Evolutionary conservation across 2,113 vertebrate genomes (phyloP).

Genomic region (Chaetorhynchus papuensis): DNA sequence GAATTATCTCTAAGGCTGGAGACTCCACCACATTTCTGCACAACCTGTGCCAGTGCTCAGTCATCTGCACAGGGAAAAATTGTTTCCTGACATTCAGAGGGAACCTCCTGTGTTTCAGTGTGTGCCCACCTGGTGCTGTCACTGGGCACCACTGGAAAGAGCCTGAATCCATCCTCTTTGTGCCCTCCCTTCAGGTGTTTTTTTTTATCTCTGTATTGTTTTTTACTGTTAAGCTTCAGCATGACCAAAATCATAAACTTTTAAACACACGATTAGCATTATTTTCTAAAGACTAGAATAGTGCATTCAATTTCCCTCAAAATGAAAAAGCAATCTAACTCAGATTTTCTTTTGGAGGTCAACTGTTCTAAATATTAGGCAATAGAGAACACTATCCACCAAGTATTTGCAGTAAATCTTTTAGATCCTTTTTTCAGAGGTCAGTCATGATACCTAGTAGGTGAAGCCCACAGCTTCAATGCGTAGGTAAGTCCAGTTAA

Average conservation of each 20-base stretch:
- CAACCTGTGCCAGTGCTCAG: background rate
- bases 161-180: background rate
- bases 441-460: background rate
- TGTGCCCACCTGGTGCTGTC: background rate
- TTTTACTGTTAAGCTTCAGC: background rate
- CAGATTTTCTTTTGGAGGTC: background rate
- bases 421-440: background rate
- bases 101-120: background rate
- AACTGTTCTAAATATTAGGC: background rate
- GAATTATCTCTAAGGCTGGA: background rate
- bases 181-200: background rate
- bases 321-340: background rate
- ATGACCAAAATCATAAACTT: background rate
- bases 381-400: background rate
- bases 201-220: background rate
- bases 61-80: background rate
- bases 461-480: background rate
- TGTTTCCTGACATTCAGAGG: background rate
- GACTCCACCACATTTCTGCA: background rate
- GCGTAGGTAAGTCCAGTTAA: background rate
- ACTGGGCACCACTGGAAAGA: background rate
- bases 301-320: background rate
- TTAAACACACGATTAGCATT: background rate
- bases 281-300: background rate
- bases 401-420: background rate